These are phyloP conservation scores for Aspidiotus destructor DNA, from an alignment of 2,888 invertebrate species.

Conservation along the genomic window DNA sequence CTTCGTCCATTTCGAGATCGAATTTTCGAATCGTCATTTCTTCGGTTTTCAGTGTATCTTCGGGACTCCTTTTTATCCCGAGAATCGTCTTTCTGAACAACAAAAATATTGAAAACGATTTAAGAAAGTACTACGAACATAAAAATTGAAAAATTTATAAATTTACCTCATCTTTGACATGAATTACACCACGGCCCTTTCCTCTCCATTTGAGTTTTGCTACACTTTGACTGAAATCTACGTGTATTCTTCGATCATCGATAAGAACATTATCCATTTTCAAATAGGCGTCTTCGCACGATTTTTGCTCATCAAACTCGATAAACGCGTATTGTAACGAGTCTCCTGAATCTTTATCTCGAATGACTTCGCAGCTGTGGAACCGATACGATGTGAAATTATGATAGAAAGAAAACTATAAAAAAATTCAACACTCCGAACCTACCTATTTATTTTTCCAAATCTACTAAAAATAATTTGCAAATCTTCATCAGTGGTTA, in stretches of 20 bases:
- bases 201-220: slow-evolving; percentile 86
- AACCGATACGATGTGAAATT: slow-evolving; percentile 34
- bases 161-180: slow-evolving; percentile 42
- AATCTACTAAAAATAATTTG: slow-evolving; percentile 97
- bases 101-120: too few relatives aligned
- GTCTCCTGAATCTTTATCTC: slow-evolving; percentile 83
- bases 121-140: too few relatives aligned
- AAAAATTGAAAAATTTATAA: too few relatives aligned
- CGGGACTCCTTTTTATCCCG: not conserved
- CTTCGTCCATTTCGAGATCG: not conserved
- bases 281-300: slow-evolving; percentile 96
- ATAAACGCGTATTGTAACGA: slow-evolving; percentile 98
- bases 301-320: slow-evolving; percentile 83
- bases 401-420: not conserved
- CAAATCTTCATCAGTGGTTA: slow-evolving; percentile 92
- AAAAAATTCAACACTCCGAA: not conserved
- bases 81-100: not conserved
- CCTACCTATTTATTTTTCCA: slow-evolving; percentile 69
- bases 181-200: slow-evolving; percentile 68
- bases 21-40: not conserved
- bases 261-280: slow-evolving; percentile 99
- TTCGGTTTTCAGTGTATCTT: not conserved
- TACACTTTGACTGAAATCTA: slow-evolving; percentile 98
- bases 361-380: slow-evolving; percentile 82
- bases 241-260: slow-evolving; percentile 96